phyloP scores from a whole-genome alignment of 2,797 vertebrate genomes.

The Galagoides demidoff region DNA sequence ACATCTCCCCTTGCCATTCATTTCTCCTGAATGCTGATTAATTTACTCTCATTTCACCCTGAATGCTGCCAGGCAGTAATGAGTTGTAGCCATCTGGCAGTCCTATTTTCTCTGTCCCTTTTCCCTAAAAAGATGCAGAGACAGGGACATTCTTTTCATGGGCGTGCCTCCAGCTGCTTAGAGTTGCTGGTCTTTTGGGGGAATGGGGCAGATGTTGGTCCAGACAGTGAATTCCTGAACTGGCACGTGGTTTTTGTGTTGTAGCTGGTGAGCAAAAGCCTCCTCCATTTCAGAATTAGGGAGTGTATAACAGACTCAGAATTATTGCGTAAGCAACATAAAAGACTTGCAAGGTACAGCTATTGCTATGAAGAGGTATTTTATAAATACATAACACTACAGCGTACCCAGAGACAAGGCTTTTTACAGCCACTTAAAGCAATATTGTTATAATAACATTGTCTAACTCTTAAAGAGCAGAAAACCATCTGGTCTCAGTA shows the following conservation, averaged over 20 bases:
- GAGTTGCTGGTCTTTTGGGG: constrained; percentile 15
- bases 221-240: constrained; percentile 47
- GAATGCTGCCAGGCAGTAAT: constrained; percentile 81
- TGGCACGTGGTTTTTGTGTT: not conserved
- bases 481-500: constrained; percentile 48
- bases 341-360: not conserved
- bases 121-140: constrained; percentile 69
- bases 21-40: constrained; percentile 84
- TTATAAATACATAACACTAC: constrained; percentile 26
- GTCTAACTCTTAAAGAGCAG: constrained; percentile 30
- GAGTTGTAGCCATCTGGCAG: constrained; percentile 85
- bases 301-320: not conserved
- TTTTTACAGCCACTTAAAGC: constrained; percentile 34
- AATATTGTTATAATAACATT: constrained; percentile 9
- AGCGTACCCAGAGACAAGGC: constrained; percentile 37
- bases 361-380: constrained; percentile 9
- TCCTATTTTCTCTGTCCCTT: constrained; percentile 69
- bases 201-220: constrained; percentile 62
- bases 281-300: not conserved
- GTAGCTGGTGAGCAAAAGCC: not conserved
- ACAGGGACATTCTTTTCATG: constrained; percentile 46
- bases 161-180: constrained; percentile 60
- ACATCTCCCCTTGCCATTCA: constrained; percentile 76
- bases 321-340: not conserved
- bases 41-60: constrained; percentile 81